Evolutionary conservation across 2,888 invertebrate genomes (phyloP).

Genomic region (Cataglyphis cursor): DNA sequence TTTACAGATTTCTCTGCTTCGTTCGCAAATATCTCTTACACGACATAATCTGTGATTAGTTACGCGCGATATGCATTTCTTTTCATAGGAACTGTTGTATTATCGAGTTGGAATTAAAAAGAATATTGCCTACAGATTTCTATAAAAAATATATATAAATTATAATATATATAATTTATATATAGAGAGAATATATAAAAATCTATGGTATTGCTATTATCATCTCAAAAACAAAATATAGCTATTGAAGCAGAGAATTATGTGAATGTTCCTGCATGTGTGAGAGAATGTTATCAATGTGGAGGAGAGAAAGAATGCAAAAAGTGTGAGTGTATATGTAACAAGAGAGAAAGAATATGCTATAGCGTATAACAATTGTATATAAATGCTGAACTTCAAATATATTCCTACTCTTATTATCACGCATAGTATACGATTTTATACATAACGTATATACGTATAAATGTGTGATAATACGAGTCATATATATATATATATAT

Average conservation of each 20-base stretch:
- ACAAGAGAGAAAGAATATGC: conserved; percentile 61
- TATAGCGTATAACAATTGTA: conserved; percentile 82
- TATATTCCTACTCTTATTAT: conserved; percentile 84
- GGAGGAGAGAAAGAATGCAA: conserved; percentile 63
- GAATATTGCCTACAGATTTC: neutral
- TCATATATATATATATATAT: conserved; percentile 1
- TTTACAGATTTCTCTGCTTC: conserved; percentile 58
- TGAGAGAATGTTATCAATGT: conserved; percentile 30
- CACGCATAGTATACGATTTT: conserved; percentile 66
- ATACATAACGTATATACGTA: conserved; percentile 60
- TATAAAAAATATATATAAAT: too few species aligned
- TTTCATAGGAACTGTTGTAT: conserved; percentile 20
- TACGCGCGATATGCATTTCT: conserved; percentile 69
- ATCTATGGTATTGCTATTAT: neutral
- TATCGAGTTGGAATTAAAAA: neutral
- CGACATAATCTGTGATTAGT: conserved; percentile 73
- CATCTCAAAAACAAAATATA: neutral
- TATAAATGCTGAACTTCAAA: conserved; percentile 85
- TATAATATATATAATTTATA: too few species aligned
- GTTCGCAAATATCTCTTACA: neutral
- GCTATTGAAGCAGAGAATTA: conserved; percentile 35
- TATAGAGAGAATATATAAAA: too few species aligned
- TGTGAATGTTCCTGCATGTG: neutral
- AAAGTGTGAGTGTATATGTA: conserved; percentile 21
- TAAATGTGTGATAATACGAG: conserved; percentile 45